phyloP scores from a whole-genome alignment of 2,888 invertebrate genomes.

The Meiosimyza decipiens region DNA sequence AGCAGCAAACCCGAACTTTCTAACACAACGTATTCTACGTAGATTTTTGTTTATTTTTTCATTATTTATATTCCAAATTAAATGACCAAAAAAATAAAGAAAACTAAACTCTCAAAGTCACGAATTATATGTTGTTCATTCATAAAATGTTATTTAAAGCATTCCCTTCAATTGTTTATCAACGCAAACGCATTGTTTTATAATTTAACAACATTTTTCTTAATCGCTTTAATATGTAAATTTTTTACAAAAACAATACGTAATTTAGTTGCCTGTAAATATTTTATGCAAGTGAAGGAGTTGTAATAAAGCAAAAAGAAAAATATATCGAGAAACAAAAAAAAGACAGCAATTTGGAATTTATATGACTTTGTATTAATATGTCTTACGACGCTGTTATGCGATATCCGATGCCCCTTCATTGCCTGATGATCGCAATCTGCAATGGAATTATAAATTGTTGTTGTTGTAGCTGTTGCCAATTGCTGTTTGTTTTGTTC shows the following conservation, averaged over 20 bases:
- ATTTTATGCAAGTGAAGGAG: conserved; percentile 15
- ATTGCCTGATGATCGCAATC: conserved; percentile 25
- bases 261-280: neutral
- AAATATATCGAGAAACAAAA: neutral
- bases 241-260: conserved; percentile 23
- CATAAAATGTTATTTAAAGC: too few species aligned
- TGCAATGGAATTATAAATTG: conserved; percentile 37
- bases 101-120: too few species aligned
- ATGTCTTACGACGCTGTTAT: conserved; percentile 43
- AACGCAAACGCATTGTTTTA: conserved; percentile 37
- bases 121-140: too few species aligned
- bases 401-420: conserved; percentile 27
- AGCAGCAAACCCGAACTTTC: too few species aligned
- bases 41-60: too few species aligned
- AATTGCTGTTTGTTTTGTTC: conserved; percentile 6
- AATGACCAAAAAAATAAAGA: too few species aligned
- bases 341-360: conserved; percentile 40
- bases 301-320: neutral
- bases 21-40: too few species aligned
- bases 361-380: conserved; percentile 52
- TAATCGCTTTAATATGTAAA: conserved; percentile 45
- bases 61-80: too few species aligned
- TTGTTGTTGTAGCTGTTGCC: conserved; percentile 19
- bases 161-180: too few species aligned
- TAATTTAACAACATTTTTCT: conserved; percentile 42